Conservation (phyloP, 1,140 invertebrate genomes). For the Nasonia longicornis region DNA sequence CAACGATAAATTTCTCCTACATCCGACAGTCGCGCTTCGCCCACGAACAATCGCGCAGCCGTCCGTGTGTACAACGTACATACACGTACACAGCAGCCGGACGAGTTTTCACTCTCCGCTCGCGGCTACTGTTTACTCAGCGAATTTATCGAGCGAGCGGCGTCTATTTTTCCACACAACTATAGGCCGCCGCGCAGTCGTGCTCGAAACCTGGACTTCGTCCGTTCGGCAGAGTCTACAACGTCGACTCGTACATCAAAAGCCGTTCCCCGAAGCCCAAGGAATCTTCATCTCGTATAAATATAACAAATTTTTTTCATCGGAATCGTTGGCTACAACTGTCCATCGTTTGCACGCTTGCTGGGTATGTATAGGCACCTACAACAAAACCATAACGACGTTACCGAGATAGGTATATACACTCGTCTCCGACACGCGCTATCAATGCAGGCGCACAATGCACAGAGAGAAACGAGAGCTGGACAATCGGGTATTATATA, state of each 20-base stretch:
- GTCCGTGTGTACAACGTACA: background rate
- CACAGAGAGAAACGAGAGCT: background rate
- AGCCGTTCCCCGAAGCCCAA: too few relatives aligned
- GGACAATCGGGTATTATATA: background rate
- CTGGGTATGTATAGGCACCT: too few relatives aligned
- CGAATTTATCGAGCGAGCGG: conserved; percentile 11
- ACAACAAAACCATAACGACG: too few relatives aligned
- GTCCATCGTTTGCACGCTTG: too few relatives aligned
- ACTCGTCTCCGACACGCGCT: background rate
- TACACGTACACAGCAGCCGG: too few relatives aligned
- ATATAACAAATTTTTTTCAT: too few relatives aligned
- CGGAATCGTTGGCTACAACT: too few relatives aligned
- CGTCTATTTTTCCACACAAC: background rate
- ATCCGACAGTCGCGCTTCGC: background rate
- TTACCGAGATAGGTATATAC: too few relatives aligned
- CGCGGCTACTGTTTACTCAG: background rate
- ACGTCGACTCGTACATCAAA: background rate
- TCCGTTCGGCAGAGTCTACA: background rate
- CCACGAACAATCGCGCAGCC: background rate
- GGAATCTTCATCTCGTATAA: too few relatives aligned
- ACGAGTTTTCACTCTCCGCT: background rate
- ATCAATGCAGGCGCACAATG: background rate
- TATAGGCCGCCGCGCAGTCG: background rate
- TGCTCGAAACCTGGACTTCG: background rate
- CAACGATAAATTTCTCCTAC: background rate